Conservation (phyloP, 2,888 invertebrate genomes). For the Leucophenga montana region DNA sequence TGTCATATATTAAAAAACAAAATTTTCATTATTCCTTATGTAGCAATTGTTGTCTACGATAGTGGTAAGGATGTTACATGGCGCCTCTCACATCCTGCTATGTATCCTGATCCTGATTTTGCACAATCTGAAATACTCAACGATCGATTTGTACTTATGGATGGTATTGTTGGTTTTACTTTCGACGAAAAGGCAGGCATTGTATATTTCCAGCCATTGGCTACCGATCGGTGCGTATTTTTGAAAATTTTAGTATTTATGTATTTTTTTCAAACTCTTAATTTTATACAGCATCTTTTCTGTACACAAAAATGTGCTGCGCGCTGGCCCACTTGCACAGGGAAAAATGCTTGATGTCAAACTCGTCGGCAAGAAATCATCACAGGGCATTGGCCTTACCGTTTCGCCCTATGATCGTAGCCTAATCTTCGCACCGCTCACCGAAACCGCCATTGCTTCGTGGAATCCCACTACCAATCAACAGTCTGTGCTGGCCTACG, state of each 20-base stretch:
- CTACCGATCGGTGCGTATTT: constrained; percentile 76
- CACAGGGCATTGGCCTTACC: constrained; percentile 84
- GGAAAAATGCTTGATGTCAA: constrained; percentile 83
- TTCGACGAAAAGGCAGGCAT: constrained; percentile 76
- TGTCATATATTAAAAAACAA: background rate
- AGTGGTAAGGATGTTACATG: constrained; percentile 84
- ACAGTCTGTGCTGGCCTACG: constrained; percentile 83
- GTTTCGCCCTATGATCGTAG: constrained; percentile 83
- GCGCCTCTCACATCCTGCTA: constrained; percentile 85
- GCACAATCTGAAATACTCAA: constrained; percentile 83
- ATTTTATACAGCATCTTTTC: constrained; percentile 80
- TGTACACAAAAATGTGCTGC: constrained; percentile 82
- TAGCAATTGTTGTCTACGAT: constrained; percentile 75
- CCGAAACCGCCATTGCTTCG: constrained; percentile 85
- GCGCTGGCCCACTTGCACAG: constrained; percentile 82
- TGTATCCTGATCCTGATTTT: constrained; percentile 89
- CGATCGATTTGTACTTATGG: constrained; percentile 79
- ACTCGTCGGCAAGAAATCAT: constrained; percentile 87
- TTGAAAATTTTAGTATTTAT: background rate
- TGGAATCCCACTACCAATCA: constrained; percentile 84
- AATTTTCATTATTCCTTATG: constrained; percentile 19
- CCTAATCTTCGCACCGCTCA: constrained; percentile 84
- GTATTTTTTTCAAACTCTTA: background rate
- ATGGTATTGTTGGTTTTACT: constrained; percentile 80
- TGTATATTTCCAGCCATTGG: constrained; percentile 80